Evolutionary conservation across 1,140 invertebrate species (phyloP), one percentile per base, ranked within the genome.

Genomic region (Cecropterus lyciades): DNA sequence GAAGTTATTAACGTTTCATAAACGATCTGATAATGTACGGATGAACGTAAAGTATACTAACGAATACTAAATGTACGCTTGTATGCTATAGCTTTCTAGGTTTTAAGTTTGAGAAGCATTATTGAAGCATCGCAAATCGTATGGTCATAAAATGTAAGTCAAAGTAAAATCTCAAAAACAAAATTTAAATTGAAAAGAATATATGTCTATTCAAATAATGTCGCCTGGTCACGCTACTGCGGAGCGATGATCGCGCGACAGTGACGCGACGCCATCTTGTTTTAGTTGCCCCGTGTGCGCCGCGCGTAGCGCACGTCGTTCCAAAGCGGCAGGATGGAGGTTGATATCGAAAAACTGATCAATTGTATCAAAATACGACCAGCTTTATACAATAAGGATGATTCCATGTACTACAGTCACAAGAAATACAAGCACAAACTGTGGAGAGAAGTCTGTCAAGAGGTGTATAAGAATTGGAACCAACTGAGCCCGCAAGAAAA

Each of bases 381-480:
- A 0, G 66, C 66, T 0, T 33, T 82, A 15, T 82, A 82, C 59
- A 73, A 73, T 14, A 75, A 70, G 43, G 67, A 65, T 8, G 66
- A 75, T 11, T 45, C 62, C 4, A 65, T 59, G 53, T 79, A 80
- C 62, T 69, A 71, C 49, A 65, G 49, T 46, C 70, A 74, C 20
- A 70, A 70, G 52, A 75, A 75, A 45, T 51, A 71, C 27, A 81
- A 74, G 51, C 30, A 67, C n/a, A 69, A 53, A 43, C n/a, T 77
- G 46, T 81, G 79, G 79, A 63, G 51, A 3, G 73, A 75, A 13
- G 66, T 73, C 7, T 75, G 76, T 30, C 57, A 56, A 24, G 79
- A 81, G 40, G 74, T 81, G 8, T 71, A 69, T 10, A 11, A 53
- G 1, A 62, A 65, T 11, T 80, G 73, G 73, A 72, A 76, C 0